Conservation (phyloP, 2,888 invertebrate species). For the Ormyrus thymus region DNA sequence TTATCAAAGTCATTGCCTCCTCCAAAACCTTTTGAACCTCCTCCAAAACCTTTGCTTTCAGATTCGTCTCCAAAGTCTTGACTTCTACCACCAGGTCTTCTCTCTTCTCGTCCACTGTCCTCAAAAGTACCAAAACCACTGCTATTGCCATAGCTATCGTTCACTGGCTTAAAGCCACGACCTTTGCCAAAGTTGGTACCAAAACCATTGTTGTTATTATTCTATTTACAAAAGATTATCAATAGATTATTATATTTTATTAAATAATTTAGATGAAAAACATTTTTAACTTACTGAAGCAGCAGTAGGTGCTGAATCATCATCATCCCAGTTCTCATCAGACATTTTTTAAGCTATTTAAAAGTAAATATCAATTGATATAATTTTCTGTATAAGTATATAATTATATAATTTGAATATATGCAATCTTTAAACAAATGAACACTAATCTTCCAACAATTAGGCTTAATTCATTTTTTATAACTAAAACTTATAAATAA, state of each 20-base stretch:
- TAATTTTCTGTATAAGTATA: constrained; percentile 1
- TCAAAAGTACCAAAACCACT: constrained; percentile 24
- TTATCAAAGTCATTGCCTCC: constrained; percentile 1
- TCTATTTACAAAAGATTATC: neutral
- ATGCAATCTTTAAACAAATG: neutral
- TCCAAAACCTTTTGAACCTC: constrained; percentile 17
- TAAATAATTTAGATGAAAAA: neutral
- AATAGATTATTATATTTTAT: constrained; percentile 1
- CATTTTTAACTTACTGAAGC: constrained; percentile 17
- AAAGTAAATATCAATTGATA: too few relatives aligned
- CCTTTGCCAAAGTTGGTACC: constrained; percentile 30
- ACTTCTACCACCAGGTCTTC: constrained; percentile 20
- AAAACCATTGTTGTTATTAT: neutral
- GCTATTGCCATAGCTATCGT: neutral
- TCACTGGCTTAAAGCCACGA: constrained; percentile 29
- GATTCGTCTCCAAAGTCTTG: neutral
- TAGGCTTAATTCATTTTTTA: too few relatives aligned
- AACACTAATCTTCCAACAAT: too few relatives aligned
- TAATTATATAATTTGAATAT: neutral
- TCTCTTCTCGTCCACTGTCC: neutral
- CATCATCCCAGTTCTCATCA: constrained; percentile 51
- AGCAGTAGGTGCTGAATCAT: neutral
- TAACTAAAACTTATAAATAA: too few relatives aligned
- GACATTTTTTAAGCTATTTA: neutral
- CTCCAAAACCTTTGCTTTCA: constrained; percentile 10